phyloP scores from a whole-genome alignment of 2,888 invertebrate species.

The Stictocephala bisonia region DNA sequence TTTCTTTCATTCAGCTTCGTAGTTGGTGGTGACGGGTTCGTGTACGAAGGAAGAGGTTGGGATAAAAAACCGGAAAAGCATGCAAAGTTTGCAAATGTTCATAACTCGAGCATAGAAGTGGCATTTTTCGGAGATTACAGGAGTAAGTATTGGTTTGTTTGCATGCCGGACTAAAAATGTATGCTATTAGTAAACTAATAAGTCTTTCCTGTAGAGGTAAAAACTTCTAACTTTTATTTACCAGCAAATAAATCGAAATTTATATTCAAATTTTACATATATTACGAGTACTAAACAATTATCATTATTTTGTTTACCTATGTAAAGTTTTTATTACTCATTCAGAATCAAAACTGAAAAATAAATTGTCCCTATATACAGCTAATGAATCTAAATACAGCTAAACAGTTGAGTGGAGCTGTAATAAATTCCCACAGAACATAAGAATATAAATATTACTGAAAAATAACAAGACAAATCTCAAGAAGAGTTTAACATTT shows the following conservation, averaged over 20 bases:
- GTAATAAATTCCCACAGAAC: no score
- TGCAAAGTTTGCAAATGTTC: neutral
- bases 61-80: neutral
- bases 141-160: neutral
- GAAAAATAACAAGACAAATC: no score
- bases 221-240: neutral
- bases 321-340: no score
- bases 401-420: neutral
- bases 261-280: neutral
- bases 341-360: no score
- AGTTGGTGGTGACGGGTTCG: neutral
- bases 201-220: neutral
- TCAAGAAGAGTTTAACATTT: no score
- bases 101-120: neutral
- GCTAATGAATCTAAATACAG: neutral
- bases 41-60: conserved; percentile 21
- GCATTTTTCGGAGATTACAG: conserved; percentile 5
- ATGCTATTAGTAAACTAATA: neutral
- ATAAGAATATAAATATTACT: no score
- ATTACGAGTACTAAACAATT: neutral
- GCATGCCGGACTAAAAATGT: neutral
- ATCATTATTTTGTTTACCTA: no score
- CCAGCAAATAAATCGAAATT: neutral
- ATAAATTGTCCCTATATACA: no score
- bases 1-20: neutral